phyloP scores from a whole-genome alignment of 2,888 invertebrate genomes.

The Siphonodentalium dalli region DNA sequence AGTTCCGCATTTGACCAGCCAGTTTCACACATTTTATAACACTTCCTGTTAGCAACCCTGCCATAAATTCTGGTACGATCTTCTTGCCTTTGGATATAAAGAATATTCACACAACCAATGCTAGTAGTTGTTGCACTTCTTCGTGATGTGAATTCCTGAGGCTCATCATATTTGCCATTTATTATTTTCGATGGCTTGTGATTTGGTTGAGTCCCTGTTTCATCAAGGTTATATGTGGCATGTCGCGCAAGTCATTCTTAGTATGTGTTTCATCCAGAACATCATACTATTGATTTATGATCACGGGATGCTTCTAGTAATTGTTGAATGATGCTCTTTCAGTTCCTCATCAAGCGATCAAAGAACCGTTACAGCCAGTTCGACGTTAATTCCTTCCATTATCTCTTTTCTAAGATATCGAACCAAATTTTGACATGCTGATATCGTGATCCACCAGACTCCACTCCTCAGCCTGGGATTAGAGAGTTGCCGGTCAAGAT shows the following conservation, averaged over 20 bases:
- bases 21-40: conserved; percentile 10
- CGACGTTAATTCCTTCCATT: background rate
- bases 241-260: background rate
- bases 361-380: conserved; percentile 1
- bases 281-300: background rate
- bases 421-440: conserved; percentile 1
- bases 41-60: too few species aligned
- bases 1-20: background rate
- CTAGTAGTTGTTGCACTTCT: conserved; percentile 5
- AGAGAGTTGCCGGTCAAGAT: background rate
- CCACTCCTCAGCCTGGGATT: background rate
- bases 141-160: conserved; percentile 6
- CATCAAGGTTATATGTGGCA: conserved; percentile 9
- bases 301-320: background rate
- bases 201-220: background rate
- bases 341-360: background rate
- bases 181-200: conserved; percentile 4
- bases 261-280: background rate
- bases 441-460: conserved; percentile 2
- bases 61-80: background rate
- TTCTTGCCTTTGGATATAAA: conserved; percentile 9
- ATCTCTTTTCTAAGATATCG: background rate
- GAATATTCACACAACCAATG: conserved; percentile 7
- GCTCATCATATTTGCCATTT: background rate
- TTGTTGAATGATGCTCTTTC: background rate